Conservation (phyloP, 2,888 invertebrate species). For the Dicyrtoma fusca region DNA sequence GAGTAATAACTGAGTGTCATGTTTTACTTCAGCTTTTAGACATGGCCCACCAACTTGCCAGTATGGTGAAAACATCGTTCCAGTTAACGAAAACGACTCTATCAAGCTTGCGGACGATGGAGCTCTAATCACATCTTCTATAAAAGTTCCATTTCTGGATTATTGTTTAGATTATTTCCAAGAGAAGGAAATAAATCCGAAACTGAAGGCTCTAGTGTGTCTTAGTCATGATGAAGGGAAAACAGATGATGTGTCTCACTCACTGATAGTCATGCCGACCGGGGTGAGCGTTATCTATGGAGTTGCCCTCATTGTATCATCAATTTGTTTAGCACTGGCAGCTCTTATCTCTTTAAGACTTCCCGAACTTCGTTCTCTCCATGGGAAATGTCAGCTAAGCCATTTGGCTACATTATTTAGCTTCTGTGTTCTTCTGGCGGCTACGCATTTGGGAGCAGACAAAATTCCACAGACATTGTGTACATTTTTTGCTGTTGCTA, state of each 20-base stretch:
- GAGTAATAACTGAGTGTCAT: too few relatives aligned
- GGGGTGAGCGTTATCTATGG: constrained; percentile 42
- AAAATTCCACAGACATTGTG: constrained; percentile 47
- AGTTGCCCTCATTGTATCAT: constrained; percentile 48
- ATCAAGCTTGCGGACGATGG: constrained; percentile 45
- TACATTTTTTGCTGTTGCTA: constrained; percentile 52
- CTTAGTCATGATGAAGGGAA: constrained; percentile 36
- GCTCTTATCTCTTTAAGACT: constrained; percentile 52
- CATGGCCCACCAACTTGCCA: constrained; percentile 50
- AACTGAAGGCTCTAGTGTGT: constrained; percentile 43
- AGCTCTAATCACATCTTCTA: constrained; percentile 35
- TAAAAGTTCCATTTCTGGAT: constrained; percentile 43
- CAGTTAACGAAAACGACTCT: constrained; percentile 28
- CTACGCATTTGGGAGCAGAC: constrained; percentile 47
- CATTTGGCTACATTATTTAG: constrained; percentile 54
- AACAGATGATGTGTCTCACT: neutral
- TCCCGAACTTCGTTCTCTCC: constrained; percentile 52
- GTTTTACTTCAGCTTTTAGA: constrained; percentile 46
- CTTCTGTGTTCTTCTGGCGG: constrained; percentile 50
- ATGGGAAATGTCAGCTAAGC: constrained; percentile 56
- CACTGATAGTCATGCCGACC: constrained; percentile 25
- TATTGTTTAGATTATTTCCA: constrained; percentile 55
- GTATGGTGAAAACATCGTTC: constrained; percentile 42
- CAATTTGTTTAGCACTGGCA: constrained; percentile 54
- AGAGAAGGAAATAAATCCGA: constrained; percentile 31